Evolutionary conservation across 1,140 invertebrate species (phyloP).

Genomic region (Hydropsyche tenuis): DNA sequence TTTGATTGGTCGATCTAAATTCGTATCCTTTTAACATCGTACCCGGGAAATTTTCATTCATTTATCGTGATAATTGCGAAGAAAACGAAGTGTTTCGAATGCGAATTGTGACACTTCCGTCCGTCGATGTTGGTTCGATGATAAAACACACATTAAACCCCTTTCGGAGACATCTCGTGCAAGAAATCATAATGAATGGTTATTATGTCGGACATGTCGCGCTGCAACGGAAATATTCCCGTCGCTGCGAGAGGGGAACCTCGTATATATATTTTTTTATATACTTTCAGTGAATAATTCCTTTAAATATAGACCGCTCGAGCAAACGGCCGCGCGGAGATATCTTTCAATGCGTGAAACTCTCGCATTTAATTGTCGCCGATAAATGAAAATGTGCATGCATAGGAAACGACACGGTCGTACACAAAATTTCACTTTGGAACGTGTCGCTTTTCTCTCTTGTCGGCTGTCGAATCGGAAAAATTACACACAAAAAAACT

Average conservation of each 20-base stretch:
- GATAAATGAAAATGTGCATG: background rate
- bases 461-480: no score
- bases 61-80: background rate
- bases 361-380: background rate
- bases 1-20: no score
- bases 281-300: constrained; percentile 30
- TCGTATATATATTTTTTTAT: constrained; percentile 18
- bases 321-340: background rate
- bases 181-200: constrained; percentile 31
- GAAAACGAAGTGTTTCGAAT: background rate
- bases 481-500: constrained; percentile 3
- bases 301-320: constrained; percentile 29
- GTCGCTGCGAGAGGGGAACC: background rate
- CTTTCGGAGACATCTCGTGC: background rate
- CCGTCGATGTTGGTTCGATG: background rate
- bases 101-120: background rate
- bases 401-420: no score
- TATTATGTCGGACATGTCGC: constrained; percentile 29
- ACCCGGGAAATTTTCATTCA: no score
- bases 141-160: background rate
- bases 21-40: no score
- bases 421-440: constrained; percentile 25
- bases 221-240: constrained; percentile 26
- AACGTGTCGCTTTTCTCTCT: background rate
- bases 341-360: no score